Base-by-base conservation (phyloP, 2,113 vertebrate genomes). In the Takifugu flavidus region DNA sequence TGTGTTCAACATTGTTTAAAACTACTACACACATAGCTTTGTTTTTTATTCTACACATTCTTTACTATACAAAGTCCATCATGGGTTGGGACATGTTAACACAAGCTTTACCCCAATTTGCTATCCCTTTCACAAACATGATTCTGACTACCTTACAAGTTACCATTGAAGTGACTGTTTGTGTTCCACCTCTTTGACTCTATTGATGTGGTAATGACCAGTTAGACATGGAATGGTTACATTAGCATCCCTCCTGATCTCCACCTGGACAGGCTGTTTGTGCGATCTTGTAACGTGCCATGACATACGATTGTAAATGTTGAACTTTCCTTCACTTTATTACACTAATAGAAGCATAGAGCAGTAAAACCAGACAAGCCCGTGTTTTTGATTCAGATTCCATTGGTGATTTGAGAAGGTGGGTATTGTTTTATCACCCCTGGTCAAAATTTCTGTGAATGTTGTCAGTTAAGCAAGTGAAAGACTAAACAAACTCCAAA, bases 131-230 rank as follows among this genome's bases (percentile, higher is more conserved):
- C 70, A 76, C 45, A 80, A 82, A 79, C 52, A 78, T 74, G 69
- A 74, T n/a, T 55, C 15, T 59, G 56, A 74, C 78, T 79, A 78
- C 42, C 34, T 8, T 26, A 25, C 1, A 2, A 2, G 51, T 83
- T 80, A 62, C 50, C 62, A 59, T 78, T 67, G 29, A 52, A 51
- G 14, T 63, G 31, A 49, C 20, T 80, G 72, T 83, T 82, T 12
- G 53, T 78, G 55, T 64, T 63, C 51, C 20, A 26, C 50, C 31
- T 56, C 27, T 39, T 39, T 13, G 53, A 4, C 39, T 62, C 43
- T 26, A 75, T 86, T 83, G 72, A 60, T 25, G 25, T 85, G 80
- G 28, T 77, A 86, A 91, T 86, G 51, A 53, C 71, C 72, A 68
- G 67, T 85, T 82, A 81, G 63, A 1, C 52, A 15, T 60, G 60